Base-by-base conservation (phyloP, 2,113 vertebrate species). In the Uria aalge region DNA sequence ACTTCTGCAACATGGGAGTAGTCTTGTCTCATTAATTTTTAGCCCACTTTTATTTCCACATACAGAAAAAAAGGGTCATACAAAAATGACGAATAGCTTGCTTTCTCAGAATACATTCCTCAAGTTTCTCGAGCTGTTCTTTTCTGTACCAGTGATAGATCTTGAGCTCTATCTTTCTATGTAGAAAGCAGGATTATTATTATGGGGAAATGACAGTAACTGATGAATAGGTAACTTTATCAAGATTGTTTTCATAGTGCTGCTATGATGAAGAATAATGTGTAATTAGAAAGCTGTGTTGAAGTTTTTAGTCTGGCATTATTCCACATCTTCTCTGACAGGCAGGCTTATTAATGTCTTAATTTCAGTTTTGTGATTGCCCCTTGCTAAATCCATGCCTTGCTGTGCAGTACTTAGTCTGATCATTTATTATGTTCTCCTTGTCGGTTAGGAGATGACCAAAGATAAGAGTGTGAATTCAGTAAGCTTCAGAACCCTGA, bases 161-260 rank as follows among this genome's bases (percentile, higher is more conserved):
- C 29, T 27, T 71, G 55, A 94, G 59, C 29, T 92, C 52, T 56
- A 56, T 15, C 29, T 80, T 74, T 86, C 63, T 47, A 0, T 48
- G 11, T 83, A 43, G 81, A 50, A 93, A 90, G 55, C 11, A 86
- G n/a, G n/a, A 90, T 85, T 77, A 78, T 84, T 87, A 43, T 92
- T 62, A 63, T 6, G 27, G 63, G 41, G 11, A 90, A 90, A 76
- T 83, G 85, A 94, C 82, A 94, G 77, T 71, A 55, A 83, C 32
- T 88, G 82, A 94, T 95, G 92, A 92, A 95, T 67, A 82, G 52
- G 85, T 64, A 88, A 93, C 68, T 95, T 96, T 85, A 95, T 88
- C 75, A 86, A 88, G 88, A 95, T 92, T 71, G 90, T 92, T 97
- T 95, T 94, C 57, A 88, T 88, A 59, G 11, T 71, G 72, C 60